Evolutionary conservation across 1,140 invertebrate genomes (phyloP).

Genomic region (Goniozus legneri): DNA sequence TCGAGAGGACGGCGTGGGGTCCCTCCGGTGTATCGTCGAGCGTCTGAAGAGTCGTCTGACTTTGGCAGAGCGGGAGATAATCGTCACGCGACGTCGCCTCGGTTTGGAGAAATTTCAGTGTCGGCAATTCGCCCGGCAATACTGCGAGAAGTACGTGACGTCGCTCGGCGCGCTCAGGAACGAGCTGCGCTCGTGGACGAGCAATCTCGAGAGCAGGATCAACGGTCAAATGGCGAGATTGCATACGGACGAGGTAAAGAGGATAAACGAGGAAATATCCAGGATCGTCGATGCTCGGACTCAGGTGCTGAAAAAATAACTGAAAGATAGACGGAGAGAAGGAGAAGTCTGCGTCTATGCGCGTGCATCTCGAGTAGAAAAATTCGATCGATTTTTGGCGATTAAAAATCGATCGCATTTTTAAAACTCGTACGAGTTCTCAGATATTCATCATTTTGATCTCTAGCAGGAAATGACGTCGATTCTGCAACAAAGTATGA

Average conservation of each 20-base stretch:
- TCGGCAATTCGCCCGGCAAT: conserved; percentile 6
- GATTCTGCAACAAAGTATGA: conserved; percentile 6
- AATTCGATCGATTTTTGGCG: not conserved
- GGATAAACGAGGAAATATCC: conserved; percentile 15
- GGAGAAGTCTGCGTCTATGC: too few relatives aligned
- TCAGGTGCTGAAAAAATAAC: conserved; percentile 8
- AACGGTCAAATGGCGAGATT: conserved; percentile 16
- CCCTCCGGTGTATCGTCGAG: conserved; percentile 20
- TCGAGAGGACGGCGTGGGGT: conserved; percentile 5
- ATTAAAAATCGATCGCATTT: not conserved
- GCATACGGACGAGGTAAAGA: conserved; percentile 18
- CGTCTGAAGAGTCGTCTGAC: conserved; percentile 18
- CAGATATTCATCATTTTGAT: not conserved
- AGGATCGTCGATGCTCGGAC: conserved; percentile 10
- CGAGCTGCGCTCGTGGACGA: conserved; percentile 20
- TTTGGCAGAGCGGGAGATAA: conserved; percentile 17
- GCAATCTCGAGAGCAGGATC: conserved; percentile 18
- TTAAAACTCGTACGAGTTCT: too few relatives aligned
- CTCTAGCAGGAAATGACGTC: conserved; percentile 14
- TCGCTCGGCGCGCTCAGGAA: conserved; percentile 13
- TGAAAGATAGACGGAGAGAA: not conserved
- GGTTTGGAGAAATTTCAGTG: conserved; percentile 13
- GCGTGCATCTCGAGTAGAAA: not conserved
- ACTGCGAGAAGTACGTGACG: conserved; percentile 6
- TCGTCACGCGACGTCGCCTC: conserved; percentile 18